Percentiles rank a stretch among this genome's conserved stretches.
Conservation (phyloP, 2,888 invertebrate genomes). For the Enoplolaimus lenunculus region DNA sequence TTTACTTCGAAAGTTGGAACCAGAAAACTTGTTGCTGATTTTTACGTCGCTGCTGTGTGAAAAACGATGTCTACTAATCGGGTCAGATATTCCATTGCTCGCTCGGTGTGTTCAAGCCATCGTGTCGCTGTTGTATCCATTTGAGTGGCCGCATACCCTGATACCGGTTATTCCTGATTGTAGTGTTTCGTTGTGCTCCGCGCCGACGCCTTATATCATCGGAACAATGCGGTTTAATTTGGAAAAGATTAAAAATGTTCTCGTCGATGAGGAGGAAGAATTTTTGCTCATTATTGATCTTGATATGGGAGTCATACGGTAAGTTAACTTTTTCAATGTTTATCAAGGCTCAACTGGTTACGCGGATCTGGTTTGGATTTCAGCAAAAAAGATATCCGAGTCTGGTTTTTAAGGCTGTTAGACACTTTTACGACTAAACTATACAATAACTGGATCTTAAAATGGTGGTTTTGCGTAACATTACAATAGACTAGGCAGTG, state of each 20-base stretch:
- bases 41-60: conserved; percentile 20
- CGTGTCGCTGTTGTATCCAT: conserved; percentile 47
- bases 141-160: conserved; percentile 68
- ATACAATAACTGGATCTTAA: too few relatives aligned
- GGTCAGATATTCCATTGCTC: background rate
- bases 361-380: too few relatives aligned
- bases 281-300: conserved; percentile 20
- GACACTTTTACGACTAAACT: too few relatives aligned
- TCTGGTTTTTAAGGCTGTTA: too few relatives aligned
- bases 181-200: conserved; percentile 54
- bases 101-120: background rate
- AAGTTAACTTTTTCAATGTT: too few relatives aligned
- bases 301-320: conserved; percentile 17
- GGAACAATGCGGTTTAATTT: conserved; percentile 37
- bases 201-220: conserved; percentile 63
- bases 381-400: too few relatives aligned
- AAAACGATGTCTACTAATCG: conserved; percentile 19
- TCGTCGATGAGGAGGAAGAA: conserved; percentile 20
- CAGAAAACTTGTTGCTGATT: conserved; percentile 1
- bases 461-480: too few relatives aligned
- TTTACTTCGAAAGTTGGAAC: background rate
- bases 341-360: too few relatives aligned
- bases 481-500: too few relatives aligned
- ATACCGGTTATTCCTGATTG: conserved; percentile 58
- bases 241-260: conserved; percentile 13